These are phyloP conservation scores for Daktulosphaira vitifoliae DNA, from an alignment of 1,140 invertebrate species.

Conservation along the genomic window DNA sequence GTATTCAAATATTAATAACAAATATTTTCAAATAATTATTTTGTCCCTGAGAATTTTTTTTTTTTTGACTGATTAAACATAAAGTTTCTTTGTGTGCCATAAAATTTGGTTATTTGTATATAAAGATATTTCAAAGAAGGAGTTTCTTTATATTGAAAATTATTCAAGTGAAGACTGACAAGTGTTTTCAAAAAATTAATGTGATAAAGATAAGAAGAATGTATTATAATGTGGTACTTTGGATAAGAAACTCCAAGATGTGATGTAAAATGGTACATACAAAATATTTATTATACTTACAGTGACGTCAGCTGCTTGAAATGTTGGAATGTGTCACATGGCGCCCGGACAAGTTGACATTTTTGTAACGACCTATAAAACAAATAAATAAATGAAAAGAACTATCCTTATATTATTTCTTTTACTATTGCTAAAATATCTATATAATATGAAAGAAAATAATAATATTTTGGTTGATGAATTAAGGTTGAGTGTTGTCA, in stretches of 20 bases:
- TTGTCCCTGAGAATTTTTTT: background rate
- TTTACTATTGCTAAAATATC: no score
- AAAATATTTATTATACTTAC: constrained; percentile 43
- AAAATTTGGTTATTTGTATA: no score
- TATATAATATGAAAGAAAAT: no score
- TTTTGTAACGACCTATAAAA: constrained; percentile 29
- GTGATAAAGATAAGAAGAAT: no score
- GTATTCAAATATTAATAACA: constrained; percentile 32
- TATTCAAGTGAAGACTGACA: no score
- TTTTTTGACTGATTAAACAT: constrained; percentile 47
- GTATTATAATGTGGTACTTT: no score
- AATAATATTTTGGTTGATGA: no score
- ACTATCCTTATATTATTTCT: no score
- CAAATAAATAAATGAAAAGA: background rate
- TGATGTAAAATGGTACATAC: constrained; percentile 51
- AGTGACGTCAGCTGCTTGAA: constrained; percentile 29
- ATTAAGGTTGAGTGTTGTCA: no score
- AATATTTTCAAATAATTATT: background rate
- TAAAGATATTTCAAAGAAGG: constrained; percentile 47
- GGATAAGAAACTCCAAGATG: constrained; percentile 46
- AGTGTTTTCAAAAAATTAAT: no score
- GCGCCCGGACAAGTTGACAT: constrained; percentile 33
- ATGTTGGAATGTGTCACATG: constrained; percentile 33
- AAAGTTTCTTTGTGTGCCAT: constrained; percentile 46
- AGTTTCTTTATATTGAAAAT: no score